Conservation (phyloP, 2,888 invertebrate species). For the Chalcis sispes region DNA sequence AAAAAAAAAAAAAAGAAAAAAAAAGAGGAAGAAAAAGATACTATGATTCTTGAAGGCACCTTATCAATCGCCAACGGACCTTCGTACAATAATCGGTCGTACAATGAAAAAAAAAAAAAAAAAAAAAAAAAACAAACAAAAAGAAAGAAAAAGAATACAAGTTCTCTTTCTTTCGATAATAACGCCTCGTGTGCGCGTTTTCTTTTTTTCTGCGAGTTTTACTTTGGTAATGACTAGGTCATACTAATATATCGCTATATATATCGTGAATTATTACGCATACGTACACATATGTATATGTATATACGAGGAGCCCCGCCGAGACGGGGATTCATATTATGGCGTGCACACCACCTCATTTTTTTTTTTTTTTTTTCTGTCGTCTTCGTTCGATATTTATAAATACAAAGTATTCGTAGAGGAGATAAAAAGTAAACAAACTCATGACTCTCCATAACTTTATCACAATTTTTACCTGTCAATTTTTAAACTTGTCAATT, state of each 20-base stretch:
- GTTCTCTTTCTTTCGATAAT: slow-evolving; percentile 15
- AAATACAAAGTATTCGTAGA: slow-evolving; percentile 10
- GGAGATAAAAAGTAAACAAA: not conserved
- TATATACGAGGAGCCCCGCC: not conserved
- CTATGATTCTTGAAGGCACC: slow-evolving; percentile 35
- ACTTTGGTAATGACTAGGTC: slow-evolving; percentile 76
- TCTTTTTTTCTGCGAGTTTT: slow-evolving; percentile 60
- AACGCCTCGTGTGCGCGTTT: slow-evolving; percentile 30
- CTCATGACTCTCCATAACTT: not conserved
- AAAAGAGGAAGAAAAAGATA: slow-evolving; percentile 3
- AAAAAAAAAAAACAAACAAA: slow-evolving; percentile 15
- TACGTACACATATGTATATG: slow-evolving; percentile 21
- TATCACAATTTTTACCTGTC: too few relatives aligned
- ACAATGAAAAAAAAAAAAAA: slow-evolving; percentile 10
- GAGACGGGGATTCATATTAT: slow-evolving; percentile 32
- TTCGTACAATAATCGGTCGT: slow-evolving; percentile 43
- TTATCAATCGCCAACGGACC: slow-evolving; percentile 49
- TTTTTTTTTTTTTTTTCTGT: not conserved
- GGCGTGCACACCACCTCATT: slow-evolving; percentile 23
- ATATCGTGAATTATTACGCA: slow-evolving; percentile 15
- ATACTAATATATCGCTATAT: slow-evolving; percentile 68
- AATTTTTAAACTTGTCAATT: too few relatives aligned
- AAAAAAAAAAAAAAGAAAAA: slow-evolving; percentile 20
- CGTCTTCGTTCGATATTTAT: slow-evolving; percentile 9
- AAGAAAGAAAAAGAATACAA: slow-evolving; percentile 29